phyloP scores from a whole-genome alignment of 2,797 vertebrate species.

The Tympanoctomys barrerae region DNA sequence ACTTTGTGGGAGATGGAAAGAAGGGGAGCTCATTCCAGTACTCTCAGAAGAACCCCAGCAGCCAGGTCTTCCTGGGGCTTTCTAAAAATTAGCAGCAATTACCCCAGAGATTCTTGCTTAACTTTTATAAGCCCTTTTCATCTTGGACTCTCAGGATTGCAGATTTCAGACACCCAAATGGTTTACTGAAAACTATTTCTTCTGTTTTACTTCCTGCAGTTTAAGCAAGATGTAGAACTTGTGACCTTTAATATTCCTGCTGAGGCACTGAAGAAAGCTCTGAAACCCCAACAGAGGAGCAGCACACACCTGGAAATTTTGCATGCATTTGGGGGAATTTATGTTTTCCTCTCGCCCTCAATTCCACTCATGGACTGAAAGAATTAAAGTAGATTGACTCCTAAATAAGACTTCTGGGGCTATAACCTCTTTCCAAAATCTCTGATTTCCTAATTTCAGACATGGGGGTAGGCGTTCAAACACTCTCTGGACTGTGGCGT shows the following conservation, averaged over 20 bases:
- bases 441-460: constrained; percentile 13
- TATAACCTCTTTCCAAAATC: not conserved
- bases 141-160: not conserved
- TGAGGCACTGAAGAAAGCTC: not conserved
- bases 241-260: not conserved
- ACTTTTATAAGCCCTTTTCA: not conserved
- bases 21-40: not conserved
- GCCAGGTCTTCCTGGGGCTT: not conserved
- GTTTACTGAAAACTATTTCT: not conserved
- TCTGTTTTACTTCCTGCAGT: not conserved
- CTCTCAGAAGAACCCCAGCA: not conserved
- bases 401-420: not conserved
- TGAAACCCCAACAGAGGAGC: not conserved
- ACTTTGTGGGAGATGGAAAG: not conserved
- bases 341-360: not conserved
- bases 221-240: not conserved
- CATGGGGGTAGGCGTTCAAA: not conserved
- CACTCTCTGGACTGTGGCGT: not conserved
- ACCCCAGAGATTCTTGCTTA: not conserved
- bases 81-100: not conserved
- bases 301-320: not conserved
- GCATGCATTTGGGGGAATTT: not conserved
- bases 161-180: not conserved
- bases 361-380: not conserved
- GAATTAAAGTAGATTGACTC: not conserved